Percentiles rank a stretch among this genome's conserved stretches.
phyloP scores from a whole-genome alignment of 2,113 vertebrate species.

The Centropus bengalensis region DNA sequence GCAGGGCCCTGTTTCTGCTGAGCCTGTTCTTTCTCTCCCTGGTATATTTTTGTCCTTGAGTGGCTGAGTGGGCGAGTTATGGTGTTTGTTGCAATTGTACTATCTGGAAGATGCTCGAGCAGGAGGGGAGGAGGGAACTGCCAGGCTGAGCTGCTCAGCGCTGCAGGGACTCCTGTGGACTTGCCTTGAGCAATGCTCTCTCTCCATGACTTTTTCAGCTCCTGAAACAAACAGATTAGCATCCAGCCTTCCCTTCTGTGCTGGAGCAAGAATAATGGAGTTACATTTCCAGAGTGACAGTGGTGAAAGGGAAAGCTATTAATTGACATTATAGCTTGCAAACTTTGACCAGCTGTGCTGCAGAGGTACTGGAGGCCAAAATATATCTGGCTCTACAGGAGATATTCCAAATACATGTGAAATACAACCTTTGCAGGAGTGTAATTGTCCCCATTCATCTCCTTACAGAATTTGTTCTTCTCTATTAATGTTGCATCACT shows the following conservation, averaged over 20 bases:
- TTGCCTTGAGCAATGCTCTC: neutral
- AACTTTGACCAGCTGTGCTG: neutral
- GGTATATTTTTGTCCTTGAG: neutral
- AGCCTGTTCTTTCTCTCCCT: neutral
- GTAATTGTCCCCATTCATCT: neutral
- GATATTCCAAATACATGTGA: neutral
- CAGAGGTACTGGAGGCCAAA: neutral
- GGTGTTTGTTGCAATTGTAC: neutral
- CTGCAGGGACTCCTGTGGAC: neutral
- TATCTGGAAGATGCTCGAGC: rapidly evolving
- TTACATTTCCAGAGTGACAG: neutral
- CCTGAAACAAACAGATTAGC: neutral
- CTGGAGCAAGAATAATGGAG: neutral
- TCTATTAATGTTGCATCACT: neutral
- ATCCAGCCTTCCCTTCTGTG: neutral
- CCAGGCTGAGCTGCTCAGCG: rapidly evolving
- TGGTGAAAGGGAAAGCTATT: neutral
- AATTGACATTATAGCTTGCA: neutral
- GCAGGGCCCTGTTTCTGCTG: neutral
- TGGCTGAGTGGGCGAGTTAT: neutral
- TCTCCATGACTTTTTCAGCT: neutral
- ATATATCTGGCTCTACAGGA: neutral
- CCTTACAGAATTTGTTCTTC: neutral
- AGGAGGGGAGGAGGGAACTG: neutral
- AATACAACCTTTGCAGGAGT: neutral